Conservation (phyloP, 2,797 vertebrate genomes). For the Anolis apletophallus region DNA sequence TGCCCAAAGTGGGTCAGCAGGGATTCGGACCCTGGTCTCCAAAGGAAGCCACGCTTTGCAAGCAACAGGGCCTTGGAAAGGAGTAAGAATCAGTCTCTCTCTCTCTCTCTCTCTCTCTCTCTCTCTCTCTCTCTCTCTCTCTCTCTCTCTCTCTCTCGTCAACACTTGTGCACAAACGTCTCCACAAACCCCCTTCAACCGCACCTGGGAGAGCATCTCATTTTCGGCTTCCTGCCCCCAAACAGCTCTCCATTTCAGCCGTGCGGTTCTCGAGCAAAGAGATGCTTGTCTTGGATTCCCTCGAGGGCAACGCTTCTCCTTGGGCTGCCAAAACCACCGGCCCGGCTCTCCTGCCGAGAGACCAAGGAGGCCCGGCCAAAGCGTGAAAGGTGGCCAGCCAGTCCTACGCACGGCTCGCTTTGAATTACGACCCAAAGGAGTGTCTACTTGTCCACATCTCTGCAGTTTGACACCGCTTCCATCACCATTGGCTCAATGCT, state of each 20-base stretch:
- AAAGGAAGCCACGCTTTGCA: too few relatives aligned
- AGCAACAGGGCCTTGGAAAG: too few relatives aligned
- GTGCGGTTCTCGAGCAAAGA: conserved; percentile 10
- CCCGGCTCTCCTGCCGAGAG: neutral
- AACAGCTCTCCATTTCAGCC: conserved; percentile 6
- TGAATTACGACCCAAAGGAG: neutral
- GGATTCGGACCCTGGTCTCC: too few relatives aligned
- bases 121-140: too few relatives aligned
- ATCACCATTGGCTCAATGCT: too few relatives aligned
- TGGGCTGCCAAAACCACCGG: conserved; percentile 1
- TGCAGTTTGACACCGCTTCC: too few relatives aligned
- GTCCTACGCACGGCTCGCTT: neutral
- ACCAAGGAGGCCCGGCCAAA: neutral
- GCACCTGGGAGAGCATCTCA: neutral
- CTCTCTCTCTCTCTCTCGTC: too few relatives aligned
- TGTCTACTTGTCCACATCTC: neutral
- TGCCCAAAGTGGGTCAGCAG: too few relatives aligned
- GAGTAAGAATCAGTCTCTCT: too few relatives aligned
- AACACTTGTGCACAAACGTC: too few relatives aligned
- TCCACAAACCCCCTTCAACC: neutral
- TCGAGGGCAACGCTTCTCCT: neutral
- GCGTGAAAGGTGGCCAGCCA: neutral
- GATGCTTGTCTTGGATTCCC: conserved; percentile 16
- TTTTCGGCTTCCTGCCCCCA: neutral
- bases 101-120: too few relatives aligned